Evolutionary conservation across 2,113 vertebrate species (phyloP).

Genomic region (Channa maculata): DNA sequence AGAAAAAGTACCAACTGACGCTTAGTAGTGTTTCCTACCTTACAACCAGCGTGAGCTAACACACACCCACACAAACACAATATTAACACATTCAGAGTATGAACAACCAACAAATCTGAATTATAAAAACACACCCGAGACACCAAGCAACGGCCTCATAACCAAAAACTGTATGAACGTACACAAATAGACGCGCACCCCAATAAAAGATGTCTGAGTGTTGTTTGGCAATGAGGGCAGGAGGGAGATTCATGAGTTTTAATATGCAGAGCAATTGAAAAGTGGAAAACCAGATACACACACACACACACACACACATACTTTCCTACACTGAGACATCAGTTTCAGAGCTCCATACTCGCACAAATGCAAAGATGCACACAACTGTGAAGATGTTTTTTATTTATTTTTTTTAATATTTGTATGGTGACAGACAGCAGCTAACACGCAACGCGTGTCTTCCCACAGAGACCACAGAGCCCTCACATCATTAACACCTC

Average conservation of each 20-base stretch:
- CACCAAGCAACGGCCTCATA: background rate
- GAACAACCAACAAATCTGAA: conserved; percentile 29
- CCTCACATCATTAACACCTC: conserved; percentile 82
- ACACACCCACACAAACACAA: conserved; percentile 23
- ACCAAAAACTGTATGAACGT: conserved; percentile 12
- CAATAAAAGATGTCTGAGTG: conserved; percentile 59
- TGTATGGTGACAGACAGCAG: conserved; percentile 74
- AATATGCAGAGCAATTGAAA: conserved; percentile 68
- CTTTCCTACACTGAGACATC: conserved; percentile 18
- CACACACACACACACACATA: conserved; percentile 27
- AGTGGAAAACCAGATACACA: conserved; percentile 64
- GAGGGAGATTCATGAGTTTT: conserved; percentile 71
- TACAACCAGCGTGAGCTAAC: conserved; percentile 2
- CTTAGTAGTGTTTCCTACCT: background rate
- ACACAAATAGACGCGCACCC: conserved; percentile 11
- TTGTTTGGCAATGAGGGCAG: conserved; percentile 36
- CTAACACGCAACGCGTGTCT: conserved; percentile 70
- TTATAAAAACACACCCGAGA: conserved; percentile 14
- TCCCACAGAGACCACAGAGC: conserved; percentile 73
- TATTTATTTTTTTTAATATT: conserved; percentile 5
- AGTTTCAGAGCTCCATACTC: conserved; percentile 26
- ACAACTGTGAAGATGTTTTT: conserved; percentile 68
- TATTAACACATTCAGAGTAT: background rate
- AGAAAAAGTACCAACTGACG: background rate
- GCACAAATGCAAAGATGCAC: conserved; percentile 8